These are phyloP conservation scores for Alaudala cheleensis DNA, from an alignment of 2,113 vertebrate species.

Conservation along the genomic window DNA sequence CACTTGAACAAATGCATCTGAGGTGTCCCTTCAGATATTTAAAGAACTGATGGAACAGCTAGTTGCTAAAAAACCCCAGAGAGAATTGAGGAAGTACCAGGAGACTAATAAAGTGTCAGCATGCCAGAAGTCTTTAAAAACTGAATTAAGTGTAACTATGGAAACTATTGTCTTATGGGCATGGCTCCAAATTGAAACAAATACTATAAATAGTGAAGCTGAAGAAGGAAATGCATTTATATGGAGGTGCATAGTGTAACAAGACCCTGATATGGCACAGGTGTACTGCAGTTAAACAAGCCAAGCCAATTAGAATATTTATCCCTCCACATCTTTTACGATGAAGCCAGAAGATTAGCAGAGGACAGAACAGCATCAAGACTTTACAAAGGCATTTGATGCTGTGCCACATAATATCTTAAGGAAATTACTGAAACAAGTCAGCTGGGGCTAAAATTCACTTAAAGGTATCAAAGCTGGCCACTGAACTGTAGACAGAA, in stretches of 20 bases:
- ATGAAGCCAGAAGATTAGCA: background rate
- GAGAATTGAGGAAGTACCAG: slow-evolving; percentile 17
- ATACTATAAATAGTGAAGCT: background rate
- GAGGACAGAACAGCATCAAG: background rate
- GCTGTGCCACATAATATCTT: background rate
- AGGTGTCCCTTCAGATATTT: slow-evolving; percentile 13
- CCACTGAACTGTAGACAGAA: background rate
- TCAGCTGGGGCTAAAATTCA: background rate
- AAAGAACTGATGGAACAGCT: background rate
- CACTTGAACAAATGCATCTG: background rate
- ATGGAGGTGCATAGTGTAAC: background rate
- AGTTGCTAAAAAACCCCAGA: background rate
- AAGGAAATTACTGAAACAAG: background rate
- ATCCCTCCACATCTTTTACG: background rate
- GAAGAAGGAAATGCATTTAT: background rate
- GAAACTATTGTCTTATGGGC: background rate
- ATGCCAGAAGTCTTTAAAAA: slow-evolving; percentile 14
- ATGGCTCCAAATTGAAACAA: slow-evolving; percentile 1
- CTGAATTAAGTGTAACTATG: slow-evolving; percentile 18
- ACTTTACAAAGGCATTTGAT: background rate
- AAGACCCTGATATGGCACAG: background rate
- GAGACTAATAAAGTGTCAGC: slow-evolving; percentile 5
- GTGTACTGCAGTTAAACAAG: background rate
- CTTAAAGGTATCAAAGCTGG: background rate
- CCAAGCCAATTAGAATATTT: background rate